Base-by-base conservation (phyloP, 2,888 invertebrate species). In the Synergus itoensis region DNA sequence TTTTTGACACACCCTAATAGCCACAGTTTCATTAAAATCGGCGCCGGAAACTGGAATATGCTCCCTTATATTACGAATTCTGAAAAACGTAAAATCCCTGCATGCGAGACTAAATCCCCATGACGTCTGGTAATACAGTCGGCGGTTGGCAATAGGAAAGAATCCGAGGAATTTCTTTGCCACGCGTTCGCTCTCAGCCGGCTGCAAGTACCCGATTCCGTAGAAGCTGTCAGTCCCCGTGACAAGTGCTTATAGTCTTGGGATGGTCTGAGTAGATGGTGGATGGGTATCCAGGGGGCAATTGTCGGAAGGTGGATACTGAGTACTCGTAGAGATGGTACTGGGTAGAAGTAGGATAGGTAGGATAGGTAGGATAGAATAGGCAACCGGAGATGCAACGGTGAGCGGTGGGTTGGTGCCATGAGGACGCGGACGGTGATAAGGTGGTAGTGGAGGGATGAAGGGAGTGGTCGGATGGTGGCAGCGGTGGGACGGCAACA, bases 191-290 rank as follows among this genome's bases (percentile, higher is more conserved):
- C 67, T 43, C 67, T 67, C 67, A 43, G 67, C 14, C 14, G 18
- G 41, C 18, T 18, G 60, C 60, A 60, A 60, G 60, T 21, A 21
- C 21, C 21, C 60, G 60, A 60, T 60, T 60, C 21, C 12, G 60
- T 28, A 21, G 12, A 60, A 60, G 21, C 21, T 60, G 60, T 53
- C 53, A 53, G 53, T 67, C 18, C 43, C 21, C 11, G 73, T 48
- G 73, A 73, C 73, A 73, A 73, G 45, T 73, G 36, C 73, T 73
- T 73, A 73, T 53, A 36, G 53, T 73, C 53, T 53, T 73, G 73
- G 45, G 48, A 40, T 36, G 48, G 36, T 53, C 28, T 53, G 73
- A 41, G 18, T 43, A 36, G 45, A 53, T 14, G 53, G 60, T 53
- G 53, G 53, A 73, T 73, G 53, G 28, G 69, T 43, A 73, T 73